These are phyloP conservation scores for Oncopodura yosiiana DNA, from an alignment of 1,140 invertebrate genomes.

Conservation along the genomic window DNA sequence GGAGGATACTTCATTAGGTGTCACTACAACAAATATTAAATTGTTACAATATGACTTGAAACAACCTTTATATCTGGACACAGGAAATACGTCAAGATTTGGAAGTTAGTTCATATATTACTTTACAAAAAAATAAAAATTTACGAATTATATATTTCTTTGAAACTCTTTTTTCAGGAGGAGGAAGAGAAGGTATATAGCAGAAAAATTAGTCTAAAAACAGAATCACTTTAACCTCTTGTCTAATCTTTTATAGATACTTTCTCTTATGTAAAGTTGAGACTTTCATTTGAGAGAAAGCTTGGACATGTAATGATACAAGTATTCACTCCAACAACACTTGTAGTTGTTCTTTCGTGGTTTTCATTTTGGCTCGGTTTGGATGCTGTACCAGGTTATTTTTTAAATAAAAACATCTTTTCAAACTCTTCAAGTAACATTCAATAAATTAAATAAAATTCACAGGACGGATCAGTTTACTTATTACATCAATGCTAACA, in stretches of 20 bases:
- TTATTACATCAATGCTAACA: constrained; percentile 17
- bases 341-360: constrained; percentile 79
- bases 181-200: too few species aligned
- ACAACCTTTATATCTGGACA: too few species aligned
- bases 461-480: constrained; percentile 15
- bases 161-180: too few species aligned
- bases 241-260: constrained; percentile 49
- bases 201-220: too few species aligned
- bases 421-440: neutral
- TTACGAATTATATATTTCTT: too few species aligned
- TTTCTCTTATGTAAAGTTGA: constrained; percentile 61
- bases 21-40: too few species aligned
- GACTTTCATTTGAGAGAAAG: constrained; percentile 69
- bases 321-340: constrained; percentile 71
- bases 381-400: constrained; percentile 64
- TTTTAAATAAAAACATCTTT: neutral
- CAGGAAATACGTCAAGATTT: too few species aligned
- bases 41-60: too few species aligned
- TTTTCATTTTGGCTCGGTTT: constrained; percentile 77
- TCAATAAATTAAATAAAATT: neutral
- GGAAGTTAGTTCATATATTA: too few species aligned
- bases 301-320: constrained; percentile 79
- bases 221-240: too few species aligned
- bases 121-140: too few species aligned
- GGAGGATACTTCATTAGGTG: too few species aligned